Percentiles rank a stretch among this genome's conserved stretches.
Evolutionary conservation across 2,797 vertebrate genomes (phyloP).

Genomic region (Halcyon smyrnensis): DNA sequence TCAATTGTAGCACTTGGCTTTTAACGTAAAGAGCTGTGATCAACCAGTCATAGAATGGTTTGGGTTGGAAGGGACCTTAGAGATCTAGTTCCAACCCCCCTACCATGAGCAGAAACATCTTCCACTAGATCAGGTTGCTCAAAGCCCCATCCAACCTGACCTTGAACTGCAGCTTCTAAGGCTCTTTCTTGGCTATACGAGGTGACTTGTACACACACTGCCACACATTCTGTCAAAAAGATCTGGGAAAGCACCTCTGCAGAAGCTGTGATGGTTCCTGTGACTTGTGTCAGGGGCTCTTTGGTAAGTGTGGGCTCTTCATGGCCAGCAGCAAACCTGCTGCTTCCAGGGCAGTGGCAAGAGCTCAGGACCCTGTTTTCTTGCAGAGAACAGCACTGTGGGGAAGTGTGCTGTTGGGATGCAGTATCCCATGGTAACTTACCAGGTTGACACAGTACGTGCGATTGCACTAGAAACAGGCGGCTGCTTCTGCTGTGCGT

Average conservation of each 20-base stretch:
- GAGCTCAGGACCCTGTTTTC: neutral
- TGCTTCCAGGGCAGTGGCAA: neutral
- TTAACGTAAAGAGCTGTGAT: neutral
- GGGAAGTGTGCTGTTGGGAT: neutral
- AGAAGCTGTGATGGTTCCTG: neutral
- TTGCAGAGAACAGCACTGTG: rapidly evolving
- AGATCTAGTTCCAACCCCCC: neutral
- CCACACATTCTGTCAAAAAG: neutral
- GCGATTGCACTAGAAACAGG: neutral
- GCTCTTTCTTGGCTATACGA: neutral
- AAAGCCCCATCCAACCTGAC: neutral
- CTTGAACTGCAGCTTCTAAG: neutral
- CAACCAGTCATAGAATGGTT: neutral
- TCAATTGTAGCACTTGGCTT: neutral
- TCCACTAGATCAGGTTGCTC: neutral
- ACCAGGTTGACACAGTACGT: neutral
- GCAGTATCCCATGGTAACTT: neutral
- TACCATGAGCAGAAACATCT: neutral
- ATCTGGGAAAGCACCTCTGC: neutral
- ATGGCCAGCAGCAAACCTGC: neutral
- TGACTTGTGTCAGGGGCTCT: neutral
- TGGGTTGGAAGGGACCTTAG: neutral
- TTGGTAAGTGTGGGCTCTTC: neutral
- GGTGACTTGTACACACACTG: rapidly evolving
- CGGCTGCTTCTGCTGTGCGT: neutral